These are phyloP conservation scores for Otis tarda DNA, from an alignment of 2,113 vertebrate species.

Conservation along the genomic window DNA sequence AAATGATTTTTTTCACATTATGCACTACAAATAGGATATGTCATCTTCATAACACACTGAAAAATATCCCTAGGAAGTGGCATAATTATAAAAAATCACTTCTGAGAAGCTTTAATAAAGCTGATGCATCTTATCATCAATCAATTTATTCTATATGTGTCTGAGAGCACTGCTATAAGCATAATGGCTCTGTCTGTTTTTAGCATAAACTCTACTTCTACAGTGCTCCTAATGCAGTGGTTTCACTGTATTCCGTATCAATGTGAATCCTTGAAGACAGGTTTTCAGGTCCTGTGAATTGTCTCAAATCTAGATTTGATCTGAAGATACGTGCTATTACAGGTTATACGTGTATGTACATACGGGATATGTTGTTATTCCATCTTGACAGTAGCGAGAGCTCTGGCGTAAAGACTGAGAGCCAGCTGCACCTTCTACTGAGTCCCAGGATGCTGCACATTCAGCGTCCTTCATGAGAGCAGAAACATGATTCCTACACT, in stretches of 20 bases:
- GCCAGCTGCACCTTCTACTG: background rate
- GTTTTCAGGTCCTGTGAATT: background rate
- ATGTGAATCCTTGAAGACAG: background rate
- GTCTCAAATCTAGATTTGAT: background rate
- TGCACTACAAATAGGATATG: background rate
- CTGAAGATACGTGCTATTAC: background rate
- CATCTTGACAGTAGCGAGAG: background rate
- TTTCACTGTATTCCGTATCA: background rate
- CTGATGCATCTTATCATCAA: background rate
- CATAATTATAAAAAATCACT: background rate
- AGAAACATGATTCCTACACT: background rate
- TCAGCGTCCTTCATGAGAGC: background rate
- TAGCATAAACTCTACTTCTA: background rate
- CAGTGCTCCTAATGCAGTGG: background rate
- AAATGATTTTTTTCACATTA: background rate
- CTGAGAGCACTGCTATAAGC: background rate
- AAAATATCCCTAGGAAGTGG: background rate
- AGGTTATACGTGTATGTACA: background rate
- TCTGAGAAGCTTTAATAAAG: constrained; percentile 18
- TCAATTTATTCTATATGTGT: background rate
- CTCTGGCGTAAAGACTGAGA: background rate
- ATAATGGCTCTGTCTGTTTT: background rate
- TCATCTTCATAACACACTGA: background rate
- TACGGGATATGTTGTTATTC: background rate
- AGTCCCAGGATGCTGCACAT: background rate